A percentile compares a stretch with the other conserved stretches of the same genome.
Evolutionary conservation across 2,113 vertebrate species (phyloP).

Genomic region (Amblyopsis rosae): DNA sequence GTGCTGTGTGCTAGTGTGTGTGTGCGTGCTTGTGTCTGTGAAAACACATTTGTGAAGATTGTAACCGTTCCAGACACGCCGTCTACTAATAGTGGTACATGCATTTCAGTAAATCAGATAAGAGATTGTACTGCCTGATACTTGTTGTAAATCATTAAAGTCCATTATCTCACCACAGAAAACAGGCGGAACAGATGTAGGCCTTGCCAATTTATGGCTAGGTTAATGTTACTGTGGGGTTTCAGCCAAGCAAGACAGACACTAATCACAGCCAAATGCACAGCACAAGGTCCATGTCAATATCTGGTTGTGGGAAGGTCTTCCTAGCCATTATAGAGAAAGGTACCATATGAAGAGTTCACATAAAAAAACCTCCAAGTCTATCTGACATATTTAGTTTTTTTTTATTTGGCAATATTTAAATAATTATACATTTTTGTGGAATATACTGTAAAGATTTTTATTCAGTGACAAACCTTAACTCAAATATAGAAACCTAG

Average conservation of each 20-base stretch:
- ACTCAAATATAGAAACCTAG: too few relatives aligned
- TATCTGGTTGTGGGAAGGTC: conserved; percentile 5
- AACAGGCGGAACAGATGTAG: conserved; percentile 22
- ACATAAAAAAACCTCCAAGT: too few relatives aligned
- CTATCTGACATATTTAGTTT: too few relatives aligned
- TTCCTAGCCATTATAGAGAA: conserved; percentile 14
- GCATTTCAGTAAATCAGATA: conserved; percentile 46
- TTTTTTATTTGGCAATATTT: too few relatives aligned
- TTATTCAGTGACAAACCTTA: too few relatives aligned
- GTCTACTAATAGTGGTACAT: conserved; percentile 15
- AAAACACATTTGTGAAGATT: background rate
- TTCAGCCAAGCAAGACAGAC: conserved; percentile 3
- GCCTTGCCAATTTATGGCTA: conserved; percentile 1
- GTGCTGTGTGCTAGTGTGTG: background rate
- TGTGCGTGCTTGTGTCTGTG: conserved; percentile 5
- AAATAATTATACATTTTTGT: too few relatives aligned
- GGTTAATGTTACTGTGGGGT: conserved; percentile 6
- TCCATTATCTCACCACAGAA: conserved; percentile 37
- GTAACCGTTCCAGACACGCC: conserved; percentile 15
- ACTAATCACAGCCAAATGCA: conserved; percentile 2
- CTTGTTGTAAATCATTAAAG: conserved; percentile 33
- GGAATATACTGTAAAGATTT: too few relatives aligned
- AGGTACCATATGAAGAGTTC: background rate
- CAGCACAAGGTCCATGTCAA: conserved; percentile 18
- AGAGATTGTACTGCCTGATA: conserved; percentile 37